Base-by-base conservation (phyloP, 1,140 invertebrate genomes). In the Protaetia brevitarsis region DNA sequence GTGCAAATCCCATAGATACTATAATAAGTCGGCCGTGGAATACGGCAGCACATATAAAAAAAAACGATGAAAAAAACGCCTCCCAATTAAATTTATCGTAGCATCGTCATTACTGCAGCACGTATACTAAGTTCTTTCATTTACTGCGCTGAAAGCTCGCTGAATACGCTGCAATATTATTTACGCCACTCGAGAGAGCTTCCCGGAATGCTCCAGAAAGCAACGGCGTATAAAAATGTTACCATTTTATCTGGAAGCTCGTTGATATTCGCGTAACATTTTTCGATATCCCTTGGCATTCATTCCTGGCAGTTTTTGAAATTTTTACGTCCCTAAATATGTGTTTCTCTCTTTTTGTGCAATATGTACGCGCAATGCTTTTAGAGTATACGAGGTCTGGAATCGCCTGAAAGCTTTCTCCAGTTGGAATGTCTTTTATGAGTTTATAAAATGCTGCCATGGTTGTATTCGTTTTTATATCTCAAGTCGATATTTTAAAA, bases 11-110 rank as follows among this genome's bases (percentile, higher is more conserved):
- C n/a, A n/a, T n/a, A n/a, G n/a, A n/a, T n/a, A 19, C 8, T 28
- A 28, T 27, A 59, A 59, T 28, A 28, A 13, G 57, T 21, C 26
- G 7, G 57, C 29, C 29, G 26, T 59, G 23, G 13, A 19, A 45
- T 4, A 16, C 13, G 41, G 23, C 19, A 45, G 37, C 11, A 45
- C 8, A 45, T n/a, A n/a, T n/a, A 36, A 37, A 11, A 26, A 45
- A 37, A 23, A 41, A 58, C 29, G 34, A 29, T 28, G n/a, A 65
- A 31, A 34, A 56, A 65, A 65, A 65, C 23, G 26, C 34, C 45
- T 51, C 58, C 64, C 64, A 65, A 65, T 65, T 65, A 65, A 65
- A 65, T 65, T 58, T 65, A 34, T 65, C 51, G 51, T 65, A 65
- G 64, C 57, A 28, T 31, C 57, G 37, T 65, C 51, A 58, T 58